A percentile compares a stretch with the other conserved stretches of the same genome.
Evolutionary conservation across 2,113 vertebrate species (phyloP).

Genomic region (Rattus norvegicus): GRCr8 NC_086036.1:17916001-17916500

Average conservation of each 20-base stretch:
- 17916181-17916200: background rate
- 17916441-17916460: constrained; percentile 50
- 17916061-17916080: too few species aligned
- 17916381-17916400: constrained; percentile 3
- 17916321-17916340: background rate
- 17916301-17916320: background rate
- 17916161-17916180: background rate
- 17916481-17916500: background rate
- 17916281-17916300: background rate
- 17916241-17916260: background rate
- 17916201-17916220: background rate
- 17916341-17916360: background rate
- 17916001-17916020: too few species aligned
- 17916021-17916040: too few species aligned
- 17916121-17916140: too few species aligned
- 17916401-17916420: constrained; percentile 9
- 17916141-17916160: too few species aligned
- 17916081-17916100: too few species aligned
- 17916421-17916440: background rate
- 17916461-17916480: constrained; percentile 13
- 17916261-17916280: background rate
- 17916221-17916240: background rate
- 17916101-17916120: too few species aligned
- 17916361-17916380: constrained; percentile 29
- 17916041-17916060: too few species aligned